These are phyloP conservation scores for Cosmia trapezina DNA, from an alignment of 2,888 invertebrate species.

Conservation along the genomic window DNA sequence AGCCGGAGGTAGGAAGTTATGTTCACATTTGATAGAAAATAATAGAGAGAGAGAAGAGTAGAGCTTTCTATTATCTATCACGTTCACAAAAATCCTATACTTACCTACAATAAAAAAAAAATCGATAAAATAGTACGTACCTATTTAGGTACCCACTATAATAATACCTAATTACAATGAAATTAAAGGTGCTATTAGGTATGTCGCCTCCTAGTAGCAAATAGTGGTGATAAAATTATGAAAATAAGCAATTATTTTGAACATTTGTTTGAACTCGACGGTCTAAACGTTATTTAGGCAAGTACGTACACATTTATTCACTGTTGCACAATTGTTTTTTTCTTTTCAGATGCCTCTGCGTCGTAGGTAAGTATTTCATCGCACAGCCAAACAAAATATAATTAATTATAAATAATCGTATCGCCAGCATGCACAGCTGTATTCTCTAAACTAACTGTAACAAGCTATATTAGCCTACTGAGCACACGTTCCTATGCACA, in stretches of 20 bases:
- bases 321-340: neutral
- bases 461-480: neutral
- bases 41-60: too few relatives aligned
- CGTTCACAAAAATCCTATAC: too few relatives aligned
- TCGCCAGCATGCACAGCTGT: constrained; percentile 32
- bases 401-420: neutral
- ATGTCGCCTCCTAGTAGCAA: neutral
- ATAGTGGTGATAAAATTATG: neutral
- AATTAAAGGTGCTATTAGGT: neutral
- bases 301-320: neutral
- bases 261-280: neutral
- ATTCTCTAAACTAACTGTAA: neutral
- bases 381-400: constrained; percentile 24
- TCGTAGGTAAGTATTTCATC: neutral
- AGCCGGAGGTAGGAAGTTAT: too few relatives aligned
- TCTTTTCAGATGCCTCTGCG: neutral
- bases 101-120: too few relatives aligned
- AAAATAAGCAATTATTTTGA: neutral
- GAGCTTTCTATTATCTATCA: too few relatives aligned
- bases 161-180: neutral
- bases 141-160: neutral
- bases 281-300: neutral
- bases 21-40: too few relatives aligned
- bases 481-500: neutral
- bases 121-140: neutral